Conservation (phyloP, 2,888 invertebrate genomes). For the Arrhopalites spinosus region DNA sequence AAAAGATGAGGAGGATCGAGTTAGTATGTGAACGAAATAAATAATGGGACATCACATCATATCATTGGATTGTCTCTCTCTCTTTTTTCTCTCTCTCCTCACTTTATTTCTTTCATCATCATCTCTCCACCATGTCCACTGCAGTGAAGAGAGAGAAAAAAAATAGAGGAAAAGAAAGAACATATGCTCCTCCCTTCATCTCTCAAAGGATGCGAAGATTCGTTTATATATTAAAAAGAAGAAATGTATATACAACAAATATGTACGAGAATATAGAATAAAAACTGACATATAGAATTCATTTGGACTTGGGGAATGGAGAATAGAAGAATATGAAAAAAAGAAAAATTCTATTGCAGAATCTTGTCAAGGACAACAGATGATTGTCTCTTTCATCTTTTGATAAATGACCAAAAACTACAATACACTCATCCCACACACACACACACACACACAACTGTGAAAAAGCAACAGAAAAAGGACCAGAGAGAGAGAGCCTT, state of each 20-base stretch:
- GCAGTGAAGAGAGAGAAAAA: not conserved
- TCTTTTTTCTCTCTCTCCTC: not conserved
- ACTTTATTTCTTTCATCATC: not conserved
- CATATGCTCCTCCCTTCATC: no score
- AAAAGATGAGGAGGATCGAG: conserved; percentile 3
- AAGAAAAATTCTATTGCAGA: conserved; percentile 25
- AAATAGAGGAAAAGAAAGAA: not conserved
- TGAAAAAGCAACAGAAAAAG: no score
- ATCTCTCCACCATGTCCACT: conserved; percentile 2
- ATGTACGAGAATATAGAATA: no score
- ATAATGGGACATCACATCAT: conserved; percentile 33
- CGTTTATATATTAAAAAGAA: no score
- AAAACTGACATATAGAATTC: no score
- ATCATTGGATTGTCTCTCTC: conserved; percentile 18
- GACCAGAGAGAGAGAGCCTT: no score
- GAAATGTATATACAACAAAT: no score
- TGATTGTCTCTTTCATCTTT: conserved; percentile 23
- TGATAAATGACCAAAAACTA: conserved; percentile 10
- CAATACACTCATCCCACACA: no score
- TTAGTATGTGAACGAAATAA: conserved; percentile 23
- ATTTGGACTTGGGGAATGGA: not conserved
- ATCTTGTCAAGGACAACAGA: conserved; percentile 16
- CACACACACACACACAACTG: no score
- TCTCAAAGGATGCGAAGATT: no score
- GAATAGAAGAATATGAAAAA: not conserved